A percentile compares a stretch with the other conserved stretches of the same genome.
These are phyloP conservation scores for Anoura caudifer DNA, from an alignment of 2,113 vertebrate species.

Conservation along the genomic window DNA sequence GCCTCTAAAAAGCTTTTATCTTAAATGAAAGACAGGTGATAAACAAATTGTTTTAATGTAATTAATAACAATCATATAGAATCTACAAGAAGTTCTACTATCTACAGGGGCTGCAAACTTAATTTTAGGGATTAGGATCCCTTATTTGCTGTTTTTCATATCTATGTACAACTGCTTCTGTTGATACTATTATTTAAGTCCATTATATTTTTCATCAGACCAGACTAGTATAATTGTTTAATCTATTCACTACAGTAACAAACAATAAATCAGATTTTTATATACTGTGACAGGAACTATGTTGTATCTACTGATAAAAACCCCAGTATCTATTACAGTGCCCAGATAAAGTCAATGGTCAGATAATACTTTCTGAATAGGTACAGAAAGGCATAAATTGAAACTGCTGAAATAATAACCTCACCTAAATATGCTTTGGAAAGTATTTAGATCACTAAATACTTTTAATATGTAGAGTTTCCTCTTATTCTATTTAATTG, in stretches of 20 bases:
- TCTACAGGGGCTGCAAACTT: background rate
- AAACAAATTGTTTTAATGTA: background rate
- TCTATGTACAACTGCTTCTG: background rate
- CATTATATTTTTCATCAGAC: background rate
- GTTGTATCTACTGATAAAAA: background rate
- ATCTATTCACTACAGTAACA: background rate
- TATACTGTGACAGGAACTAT: background rate
- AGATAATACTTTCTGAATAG: background rate
- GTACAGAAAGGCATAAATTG: background rate
- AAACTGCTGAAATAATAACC: background rate
- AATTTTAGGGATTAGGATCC: background rate
- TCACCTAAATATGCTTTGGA: background rate
- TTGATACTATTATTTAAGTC: background rate
- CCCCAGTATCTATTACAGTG: accelerated
- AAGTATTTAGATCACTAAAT: background rate
- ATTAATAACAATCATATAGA: background rate
- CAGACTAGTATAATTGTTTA: background rate
- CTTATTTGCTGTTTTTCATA: background rate
- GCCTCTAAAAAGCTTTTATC: background rate
- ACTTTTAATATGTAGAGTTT: background rate
- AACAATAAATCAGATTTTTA: background rate
- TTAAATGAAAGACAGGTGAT: background rate
- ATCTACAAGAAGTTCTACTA: background rate
- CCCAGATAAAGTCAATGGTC: background rate
- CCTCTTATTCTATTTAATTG: background rate